A percentile compares a stretch with the other conserved stretches of the same genome.
These are phyloP conservation scores for Oostethus manadensis DNA, from an alignment of 2,113 vertebrate species.

Conservation along the genomic window DNA sequence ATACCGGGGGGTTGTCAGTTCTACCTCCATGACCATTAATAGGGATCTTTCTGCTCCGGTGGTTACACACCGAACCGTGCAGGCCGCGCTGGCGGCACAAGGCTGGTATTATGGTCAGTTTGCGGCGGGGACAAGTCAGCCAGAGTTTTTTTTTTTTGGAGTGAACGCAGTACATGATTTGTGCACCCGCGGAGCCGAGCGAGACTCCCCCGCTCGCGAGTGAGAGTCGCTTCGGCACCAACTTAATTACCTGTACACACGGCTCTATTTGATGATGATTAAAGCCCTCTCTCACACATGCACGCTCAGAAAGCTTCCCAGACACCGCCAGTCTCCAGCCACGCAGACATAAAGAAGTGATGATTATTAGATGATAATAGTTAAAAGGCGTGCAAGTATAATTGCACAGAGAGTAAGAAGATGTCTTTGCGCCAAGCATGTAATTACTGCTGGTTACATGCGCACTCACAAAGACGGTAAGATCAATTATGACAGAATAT, in stretches of 20 bases:
- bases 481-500: conserved; percentile 51
- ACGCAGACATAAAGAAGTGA: conserved; percentile 61
- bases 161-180: conserved; percentile 13
- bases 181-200: background rate
- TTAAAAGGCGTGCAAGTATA: conserved; percentile 63
- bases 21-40: conserved; percentile 36
- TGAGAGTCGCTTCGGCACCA: conserved; percentile 65
- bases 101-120: conserved; percentile 67
- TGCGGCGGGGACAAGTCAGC: conserved; percentile 58
- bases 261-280: conserved; percentile 68
- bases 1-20: conserved; percentile 14
- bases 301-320: conserved; percentile 32
- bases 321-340: conserved; percentile 58
- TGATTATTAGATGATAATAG: conserved; percentile 67
- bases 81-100: conserved; percentile 58
- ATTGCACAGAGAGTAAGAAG: conserved; percentile 42
- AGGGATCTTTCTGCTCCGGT: conserved; percentile 46
- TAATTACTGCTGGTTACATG: conserved; percentile 61
- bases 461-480: conserved; percentile 49
- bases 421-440: conserved; percentile 26
- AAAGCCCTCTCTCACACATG: conserved; percentile 53
- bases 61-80: conserved; percentile 57
- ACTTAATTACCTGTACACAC: conserved; percentile 68
- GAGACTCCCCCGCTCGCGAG: conserved; percentile 25
- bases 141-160: conserved; percentile 24